Conservation (phyloP, 1,140 invertebrate genomes). For the Apis cerana region DNA sequence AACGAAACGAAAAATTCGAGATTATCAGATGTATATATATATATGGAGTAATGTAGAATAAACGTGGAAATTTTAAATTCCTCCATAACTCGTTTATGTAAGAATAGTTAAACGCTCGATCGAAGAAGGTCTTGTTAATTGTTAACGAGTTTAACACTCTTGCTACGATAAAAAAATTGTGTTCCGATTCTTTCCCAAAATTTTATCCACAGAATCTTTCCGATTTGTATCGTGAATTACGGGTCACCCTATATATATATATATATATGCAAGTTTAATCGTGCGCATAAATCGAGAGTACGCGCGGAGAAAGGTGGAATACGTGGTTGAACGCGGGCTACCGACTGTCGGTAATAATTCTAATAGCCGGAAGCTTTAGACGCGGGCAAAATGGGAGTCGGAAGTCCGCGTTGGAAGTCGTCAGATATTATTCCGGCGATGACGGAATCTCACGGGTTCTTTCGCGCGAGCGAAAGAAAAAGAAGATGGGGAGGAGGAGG, state of each 20-base stretch:
- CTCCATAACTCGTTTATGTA: no score
- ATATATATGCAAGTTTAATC: neutral
- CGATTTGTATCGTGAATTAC: neutral
- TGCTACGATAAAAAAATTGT: no score
- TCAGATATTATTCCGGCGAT: neutral
- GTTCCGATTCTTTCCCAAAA: no score
- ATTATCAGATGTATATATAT: no score
- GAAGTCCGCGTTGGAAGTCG: neutral
- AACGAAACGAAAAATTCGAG: no score
- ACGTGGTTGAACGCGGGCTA: neutral
- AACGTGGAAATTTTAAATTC: no score
- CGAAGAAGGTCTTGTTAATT: no score
- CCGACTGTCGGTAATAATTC: neutral
- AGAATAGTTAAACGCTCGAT: no score
- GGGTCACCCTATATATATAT: neutral
- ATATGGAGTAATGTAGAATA: no score
- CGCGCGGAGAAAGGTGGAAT: constrained; percentile 3
- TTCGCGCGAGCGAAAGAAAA: neutral
- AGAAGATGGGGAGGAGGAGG: no score
- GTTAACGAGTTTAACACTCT: no score
- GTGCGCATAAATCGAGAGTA: constrained; percentile 2
- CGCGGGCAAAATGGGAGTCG: constrained; percentile 2
- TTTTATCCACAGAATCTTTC: neutral
- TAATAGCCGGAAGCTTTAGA: constrained; percentile 15
- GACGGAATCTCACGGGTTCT: neutral